phyloP scores from a whole-genome alignment of 1,140 invertebrate species.

The Tetramorium parvispinum region DNA sequence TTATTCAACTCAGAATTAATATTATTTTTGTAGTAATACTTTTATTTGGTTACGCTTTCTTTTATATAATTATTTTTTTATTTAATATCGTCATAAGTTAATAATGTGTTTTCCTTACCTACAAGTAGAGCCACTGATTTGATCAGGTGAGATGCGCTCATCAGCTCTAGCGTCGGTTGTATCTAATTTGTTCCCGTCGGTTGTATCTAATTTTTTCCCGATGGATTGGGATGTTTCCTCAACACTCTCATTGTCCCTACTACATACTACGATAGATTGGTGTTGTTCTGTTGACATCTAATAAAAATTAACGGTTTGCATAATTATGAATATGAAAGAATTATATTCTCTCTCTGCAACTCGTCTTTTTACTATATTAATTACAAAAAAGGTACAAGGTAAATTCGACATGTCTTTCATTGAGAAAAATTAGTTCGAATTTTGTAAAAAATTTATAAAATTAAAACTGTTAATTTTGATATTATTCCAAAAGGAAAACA shows the following conservation, averaged over 20 bases:
- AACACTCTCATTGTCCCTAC: not conserved
- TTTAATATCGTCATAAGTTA: not conserved
- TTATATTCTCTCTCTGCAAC: not conserved
- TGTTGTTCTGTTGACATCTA: not conserved
- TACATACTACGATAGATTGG: too few relatives aligned
- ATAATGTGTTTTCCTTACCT: not conserved
- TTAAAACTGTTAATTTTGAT: not conserved
- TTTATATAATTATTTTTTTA: not conserved
- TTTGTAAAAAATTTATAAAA: not conserved
- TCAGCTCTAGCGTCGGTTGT: not conserved
- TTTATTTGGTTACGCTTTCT: not conserved
- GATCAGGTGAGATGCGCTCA: not conserved
- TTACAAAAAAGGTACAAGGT: not conserved
- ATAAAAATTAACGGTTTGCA: constrained; percentile 3
- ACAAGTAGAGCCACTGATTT: not conserved
- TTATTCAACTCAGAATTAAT: not conserved
- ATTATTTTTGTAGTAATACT: not conserved
- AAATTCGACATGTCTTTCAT: not conserved
- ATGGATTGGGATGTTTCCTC: not conserved
- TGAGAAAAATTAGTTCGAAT: not conserved
- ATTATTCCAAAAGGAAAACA: not conserved
- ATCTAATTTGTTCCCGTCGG: not conserved
- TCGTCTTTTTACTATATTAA: not conserved
- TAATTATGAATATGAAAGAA: not conserved
- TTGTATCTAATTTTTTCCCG: too few relatives aligned